Base-by-base conservation (phyloP, 2,888 invertebrate genomes). In the Meliscaeva auricollis region DNA sequence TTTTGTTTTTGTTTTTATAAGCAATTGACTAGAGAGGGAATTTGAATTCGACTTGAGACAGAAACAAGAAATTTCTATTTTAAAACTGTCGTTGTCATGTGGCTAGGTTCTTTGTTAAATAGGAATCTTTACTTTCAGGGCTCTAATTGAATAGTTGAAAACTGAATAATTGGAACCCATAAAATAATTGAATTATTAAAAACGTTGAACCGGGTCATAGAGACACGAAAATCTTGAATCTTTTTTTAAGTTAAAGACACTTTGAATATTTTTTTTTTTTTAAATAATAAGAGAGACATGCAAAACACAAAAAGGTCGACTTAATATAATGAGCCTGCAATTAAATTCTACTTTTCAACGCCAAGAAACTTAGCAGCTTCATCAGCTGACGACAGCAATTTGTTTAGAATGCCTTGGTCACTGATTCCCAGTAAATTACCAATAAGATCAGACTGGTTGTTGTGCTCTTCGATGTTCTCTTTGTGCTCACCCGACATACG, bases 301-400 rank as follows among this genome's bases (percentile, higher is more conserved):
- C 1, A 48, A 4, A 3, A 15, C 15, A 44, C 5, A 54, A 17
- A 72, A 32, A 54, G n/a, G n/a, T n/a, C n/a, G 20, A 50, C 2
- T 9, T 17, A n/a, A 20, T 54, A 26, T 46, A 50, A 26, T 26
- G 26, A 22, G 26, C 44, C 15, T 13, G 26, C 9, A 13, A 13
- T 46, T 4, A 35, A 9, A 11, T 32, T 87, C 90, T 90, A 92
- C 89, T 95, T 96, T 87, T 96, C 96, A 68, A 98, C 96, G 26
- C 98, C 96, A 26, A 98, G 93, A 87, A 98, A 94, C 90, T 97
- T 96, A 1, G 98, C 98, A 26, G 98, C 98, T 90, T 97, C 97
- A 87, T 95, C 95, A 35, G 97, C 95, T 0, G 96, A 95, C 30
- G 97, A 96, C 38, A 98, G 94, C 87, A 96, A 94, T 91, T 96